phyloP scores from a whole-genome alignment of 1,140 invertebrate species.

The Eriocheir sinensis region DNA sequence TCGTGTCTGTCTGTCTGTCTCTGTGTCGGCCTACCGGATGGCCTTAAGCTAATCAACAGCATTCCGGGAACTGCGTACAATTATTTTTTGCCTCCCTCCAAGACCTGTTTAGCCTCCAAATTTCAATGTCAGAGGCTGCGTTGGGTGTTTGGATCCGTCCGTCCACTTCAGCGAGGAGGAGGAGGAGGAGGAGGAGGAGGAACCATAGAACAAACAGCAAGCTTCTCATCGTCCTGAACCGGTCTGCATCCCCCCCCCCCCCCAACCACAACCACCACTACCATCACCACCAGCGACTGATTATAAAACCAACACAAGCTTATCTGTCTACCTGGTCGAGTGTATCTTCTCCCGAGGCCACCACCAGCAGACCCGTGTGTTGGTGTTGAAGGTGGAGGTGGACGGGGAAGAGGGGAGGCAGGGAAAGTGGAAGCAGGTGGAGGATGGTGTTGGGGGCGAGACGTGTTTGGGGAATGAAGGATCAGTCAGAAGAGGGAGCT shows the following conservation, averaged over 20 bases:
- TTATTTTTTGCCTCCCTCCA: too few species aligned
- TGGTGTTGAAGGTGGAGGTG: neutral
- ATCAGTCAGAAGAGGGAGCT: neutral
- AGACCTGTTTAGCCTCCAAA: neutral
- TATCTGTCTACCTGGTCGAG: neutral
- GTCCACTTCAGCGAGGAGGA: too few species aligned
- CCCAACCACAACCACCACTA: neutral
- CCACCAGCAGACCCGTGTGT: neutral
- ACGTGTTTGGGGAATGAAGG: neutral
- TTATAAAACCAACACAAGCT: conserved; percentile 7
- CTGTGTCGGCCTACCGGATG: too few species aligned
- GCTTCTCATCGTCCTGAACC: neutral
- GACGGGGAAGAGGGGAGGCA: neutral
- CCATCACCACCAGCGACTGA: too few species aligned
- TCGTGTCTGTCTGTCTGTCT: neutral
- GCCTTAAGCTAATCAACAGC: neutral
- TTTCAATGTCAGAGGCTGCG: neutral
- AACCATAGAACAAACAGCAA: too few species aligned
- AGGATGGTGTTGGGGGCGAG: neutral
- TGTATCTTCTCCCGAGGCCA: neutral
- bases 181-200: too few species aligned
- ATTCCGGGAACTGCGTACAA: neutral
- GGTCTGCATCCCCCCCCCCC: too few species aligned
- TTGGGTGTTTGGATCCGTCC: neutral
- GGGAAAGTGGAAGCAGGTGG: neutral